phyloP scores from a whole-genome alignment of 2,888 invertebrate species.

The Pristionchus japonicus region DNA sequence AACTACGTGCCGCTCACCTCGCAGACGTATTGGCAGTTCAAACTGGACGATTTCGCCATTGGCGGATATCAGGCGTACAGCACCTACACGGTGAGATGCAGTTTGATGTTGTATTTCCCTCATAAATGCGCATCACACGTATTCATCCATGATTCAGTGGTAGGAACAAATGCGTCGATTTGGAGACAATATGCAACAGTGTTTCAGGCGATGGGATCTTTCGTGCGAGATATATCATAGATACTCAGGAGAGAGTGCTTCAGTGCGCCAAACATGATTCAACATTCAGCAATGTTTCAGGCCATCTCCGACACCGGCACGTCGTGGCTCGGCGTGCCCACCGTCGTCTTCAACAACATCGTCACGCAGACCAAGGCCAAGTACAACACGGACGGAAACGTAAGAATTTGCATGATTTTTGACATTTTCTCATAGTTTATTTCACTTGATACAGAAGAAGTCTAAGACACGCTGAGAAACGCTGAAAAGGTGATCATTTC shows the following conservation, averaged over 20 bases:
- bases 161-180: too few relatives aligned
- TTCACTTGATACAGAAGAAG: background rate
- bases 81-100: background rate
- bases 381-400: conserved; percentile 43
- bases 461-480: background rate
- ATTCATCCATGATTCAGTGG: too few relatives aligned
- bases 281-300: conserved; percentile 33
- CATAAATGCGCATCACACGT: too few relatives aligned
- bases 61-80: background rate
- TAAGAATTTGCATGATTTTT: background rate
- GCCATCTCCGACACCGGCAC: conserved; percentile 70
- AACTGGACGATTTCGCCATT: conserved; percentile 50
- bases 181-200: too few relatives aligned
- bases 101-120: too few relatives aligned
- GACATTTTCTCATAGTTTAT: background rate
- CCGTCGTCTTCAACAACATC: conserved; percentile 42
- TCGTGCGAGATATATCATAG: too few relatives aligned
- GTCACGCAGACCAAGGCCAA: conserved; percentile 59
- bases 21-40: conserved; percentile 72
- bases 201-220: too few relatives aligned
- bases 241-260: too few relatives aligned
- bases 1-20: conserved; percentile 66
- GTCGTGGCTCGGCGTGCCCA: background rate
- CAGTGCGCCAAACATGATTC: too few relatives aligned
- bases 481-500: background rate